Evolutionary conservation across 2,888 invertebrate species (phyloP).

Genomic region (Thyatira batis): DNA sequence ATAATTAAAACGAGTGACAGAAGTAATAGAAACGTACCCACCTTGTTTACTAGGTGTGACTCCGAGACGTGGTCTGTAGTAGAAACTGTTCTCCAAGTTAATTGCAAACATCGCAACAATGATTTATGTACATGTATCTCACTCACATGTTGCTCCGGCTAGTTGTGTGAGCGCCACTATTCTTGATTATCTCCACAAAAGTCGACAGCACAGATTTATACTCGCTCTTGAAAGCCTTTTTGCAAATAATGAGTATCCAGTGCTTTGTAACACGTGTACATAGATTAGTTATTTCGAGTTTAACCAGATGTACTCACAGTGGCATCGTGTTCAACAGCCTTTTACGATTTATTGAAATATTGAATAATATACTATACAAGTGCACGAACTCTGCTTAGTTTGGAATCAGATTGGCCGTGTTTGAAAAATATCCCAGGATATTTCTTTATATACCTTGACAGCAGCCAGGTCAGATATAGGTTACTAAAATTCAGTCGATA

Average conservation of each 20-base stretch:
- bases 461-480: background rate
- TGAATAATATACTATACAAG: no score
- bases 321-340: no score
- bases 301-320: no score
- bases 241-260: constrained; percentile 27
- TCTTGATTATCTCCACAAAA: constrained; percentile 37
- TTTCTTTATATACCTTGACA: constrained; percentile 24
- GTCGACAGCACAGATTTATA: constrained; percentile 37
- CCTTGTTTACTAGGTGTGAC: constrained; percentile 4
- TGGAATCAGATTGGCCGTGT: no score
- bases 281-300: constrained; percentile 10
- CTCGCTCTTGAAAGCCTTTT: constrained; percentile 25
- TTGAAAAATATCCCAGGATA: no score
- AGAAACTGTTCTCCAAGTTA: constrained; percentile 28
- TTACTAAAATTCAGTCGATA: background rate
- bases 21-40: constrained; percentile 35
- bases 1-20: constrained; percentile 47
- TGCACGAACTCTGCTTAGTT: no score
- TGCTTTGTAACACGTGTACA: constrained; percentile 21
- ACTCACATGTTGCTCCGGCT: constrained; percentile 21
- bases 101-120: constrained; percentile 50
- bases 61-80: constrained; percentile 11
- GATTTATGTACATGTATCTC: constrained; percentile 33
- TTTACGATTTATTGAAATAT: no score
- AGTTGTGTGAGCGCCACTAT: constrained; percentile 29